These are phyloP conservation scores for Cyanistes caeruleus DNA, from an alignment of 2,113 vertebrate species.

Conservation along the genomic window DNA sequence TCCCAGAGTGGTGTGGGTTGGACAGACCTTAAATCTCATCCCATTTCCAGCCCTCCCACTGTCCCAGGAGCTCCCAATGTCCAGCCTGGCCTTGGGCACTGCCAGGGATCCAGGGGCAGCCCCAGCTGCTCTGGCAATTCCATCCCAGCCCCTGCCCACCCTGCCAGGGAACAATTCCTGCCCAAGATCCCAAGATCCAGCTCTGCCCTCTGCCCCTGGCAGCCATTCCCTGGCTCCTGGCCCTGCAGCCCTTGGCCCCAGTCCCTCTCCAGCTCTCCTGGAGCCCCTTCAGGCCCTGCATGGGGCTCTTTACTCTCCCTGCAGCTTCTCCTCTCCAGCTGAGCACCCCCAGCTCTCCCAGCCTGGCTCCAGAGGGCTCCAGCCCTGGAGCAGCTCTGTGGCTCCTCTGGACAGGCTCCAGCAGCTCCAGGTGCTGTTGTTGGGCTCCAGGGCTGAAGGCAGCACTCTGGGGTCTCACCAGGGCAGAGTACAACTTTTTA, in stretches of 20 bases:
- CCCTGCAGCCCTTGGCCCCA: not conserved
- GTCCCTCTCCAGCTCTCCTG: not conserved
- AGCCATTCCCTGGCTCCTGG: not conserved
- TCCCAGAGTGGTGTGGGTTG: not conserved
- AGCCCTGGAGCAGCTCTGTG: accelerated
- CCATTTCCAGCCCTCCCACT: not conserved
- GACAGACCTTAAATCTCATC: accelerated
- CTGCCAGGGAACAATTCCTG: not conserved
- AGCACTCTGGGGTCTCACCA: not conserved
- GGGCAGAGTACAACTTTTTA: too few relatives aligned
- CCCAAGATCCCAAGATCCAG: not conserved
- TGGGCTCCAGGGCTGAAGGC: not conserved
- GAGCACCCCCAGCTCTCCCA: not conserved
- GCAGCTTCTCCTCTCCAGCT: not conserved
- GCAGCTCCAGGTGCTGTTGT: not conserved
- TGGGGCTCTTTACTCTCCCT: not conserved
- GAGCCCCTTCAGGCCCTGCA: not conserved
- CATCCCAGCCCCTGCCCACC: not conserved
- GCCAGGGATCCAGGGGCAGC: not conserved
- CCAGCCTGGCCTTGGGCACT: not conserved
- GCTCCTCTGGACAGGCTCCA: not conserved
- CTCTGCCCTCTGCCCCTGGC: too few relatives aligned
- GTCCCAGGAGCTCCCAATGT: not conserved
- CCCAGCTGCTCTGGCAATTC: not conserved
- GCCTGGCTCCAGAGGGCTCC: not conserved